A percentile compares a stretch with the other conserved stretches of the same genome.
Conservation (phyloP, 2,888 invertebrate species). For the Tetragonula carbonaria region DNA sequence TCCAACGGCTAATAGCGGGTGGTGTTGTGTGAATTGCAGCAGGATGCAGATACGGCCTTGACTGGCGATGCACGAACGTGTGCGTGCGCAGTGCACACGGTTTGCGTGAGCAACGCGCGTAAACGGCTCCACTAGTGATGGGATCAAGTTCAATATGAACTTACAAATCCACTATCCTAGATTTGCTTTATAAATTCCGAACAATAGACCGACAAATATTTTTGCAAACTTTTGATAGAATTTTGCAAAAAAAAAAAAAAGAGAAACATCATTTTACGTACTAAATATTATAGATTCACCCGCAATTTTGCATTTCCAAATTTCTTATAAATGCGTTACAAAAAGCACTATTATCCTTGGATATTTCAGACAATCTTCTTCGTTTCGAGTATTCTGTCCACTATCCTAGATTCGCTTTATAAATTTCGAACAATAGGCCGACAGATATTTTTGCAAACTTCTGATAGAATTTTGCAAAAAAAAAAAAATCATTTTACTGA, state of each 20-base stretch:
- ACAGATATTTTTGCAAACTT: background rate
- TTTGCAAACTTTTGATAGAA: background rate
- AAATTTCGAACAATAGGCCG: background rate
- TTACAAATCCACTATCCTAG: background rate
- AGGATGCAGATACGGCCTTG: constrained; percentile 75
- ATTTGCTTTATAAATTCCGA: background rate
- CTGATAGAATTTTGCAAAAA: too few species aligned
- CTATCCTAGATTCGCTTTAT: background rate
- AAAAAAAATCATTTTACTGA: too few species aligned
- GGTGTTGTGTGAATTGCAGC: constrained; percentile 57
- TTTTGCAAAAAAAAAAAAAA: too few species aligned
- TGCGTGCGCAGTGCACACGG: constrained; percentile 40
- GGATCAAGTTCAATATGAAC: constrained; percentile 3
- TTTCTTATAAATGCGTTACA: too few species aligned
- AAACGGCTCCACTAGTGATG: background rate
- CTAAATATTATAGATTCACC: too few species aligned
- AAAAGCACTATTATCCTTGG: too few species aligned
- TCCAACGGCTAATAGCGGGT: constrained; percentile 52
- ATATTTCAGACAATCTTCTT: too few species aligned
- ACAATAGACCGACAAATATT: background rate
- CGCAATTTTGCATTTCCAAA: too few species aligned
- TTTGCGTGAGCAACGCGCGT: constrained; percentile 40
- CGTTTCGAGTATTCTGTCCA: too few species aligned
- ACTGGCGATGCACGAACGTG: constrained; percentile 58
- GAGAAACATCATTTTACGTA: too few species aligned